A percentile compares a stretch with the other conserved stretches of the same genome.
Evolutionary conservation across 2,888 invertebrate genomes (phyloP).

Genomic region (Augochlorella aurata): DNA sequence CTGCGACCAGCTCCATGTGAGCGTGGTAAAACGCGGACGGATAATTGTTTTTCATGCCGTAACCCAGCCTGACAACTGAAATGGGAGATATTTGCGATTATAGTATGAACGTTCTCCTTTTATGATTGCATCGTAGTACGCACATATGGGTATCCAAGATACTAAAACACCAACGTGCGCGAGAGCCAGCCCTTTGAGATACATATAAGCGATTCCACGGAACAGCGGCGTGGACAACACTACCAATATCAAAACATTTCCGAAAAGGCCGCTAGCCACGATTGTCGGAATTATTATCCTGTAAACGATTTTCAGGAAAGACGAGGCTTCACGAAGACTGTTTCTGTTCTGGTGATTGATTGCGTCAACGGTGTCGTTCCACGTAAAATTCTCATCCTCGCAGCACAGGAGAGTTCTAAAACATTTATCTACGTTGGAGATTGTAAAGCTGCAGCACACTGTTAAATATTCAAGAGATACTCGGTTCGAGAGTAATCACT

Average conservation of each 20-base stretch:
- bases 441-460: background rate
- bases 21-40: conserved; percentile 60
- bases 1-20: conserved; percentile 53
- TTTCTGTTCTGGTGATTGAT: conserved; percentile 7
- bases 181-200: conserved; percentile 55
- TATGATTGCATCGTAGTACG: conserved; percentile 22
- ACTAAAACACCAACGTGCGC: conserved; percentile 56
- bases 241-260: conserved; percentile 50
- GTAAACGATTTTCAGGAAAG: conserved; percentile 40
- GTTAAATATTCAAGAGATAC: background rate
- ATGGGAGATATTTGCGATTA: conserved; percentile 14
- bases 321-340: conserved; percentile 6
- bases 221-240: conserved; percentile 57
- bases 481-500: background rate
- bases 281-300: conserved; percentile 54
- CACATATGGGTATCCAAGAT: conserved; percentile 64
- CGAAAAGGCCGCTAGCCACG: conserved; percentile 50
- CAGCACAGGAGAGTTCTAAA: conserved; percentile 58
- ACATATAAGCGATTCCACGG: conserved; percentile 59
- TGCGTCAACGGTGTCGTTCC: conserved; percentile 9
- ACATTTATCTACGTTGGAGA: background rate
- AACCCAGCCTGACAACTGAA: conserved; percentile 57
- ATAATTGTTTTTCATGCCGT: conserved; percentile 55
- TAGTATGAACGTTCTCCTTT: background rate
- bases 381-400: conserved; percentile 49